Conservation (phyloP, 2,113 vertebrate genomes). For the Xiphorhynchus elegans region DNA sequence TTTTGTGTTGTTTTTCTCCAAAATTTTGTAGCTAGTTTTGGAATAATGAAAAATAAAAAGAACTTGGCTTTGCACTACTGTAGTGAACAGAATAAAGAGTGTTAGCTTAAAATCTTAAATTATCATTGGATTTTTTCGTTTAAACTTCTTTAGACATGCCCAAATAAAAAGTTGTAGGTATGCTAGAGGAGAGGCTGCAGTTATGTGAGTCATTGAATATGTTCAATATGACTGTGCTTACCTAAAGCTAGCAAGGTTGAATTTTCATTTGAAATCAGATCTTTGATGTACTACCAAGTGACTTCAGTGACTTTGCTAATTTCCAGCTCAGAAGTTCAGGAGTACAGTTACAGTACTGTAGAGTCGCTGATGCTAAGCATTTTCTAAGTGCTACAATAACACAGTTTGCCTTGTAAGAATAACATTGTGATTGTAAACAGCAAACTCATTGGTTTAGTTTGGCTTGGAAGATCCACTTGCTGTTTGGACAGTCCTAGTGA, state of each 20-base stretch:
- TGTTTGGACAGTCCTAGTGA: not conserved
- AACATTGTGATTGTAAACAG: not conserved
- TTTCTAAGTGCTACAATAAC: not conserved
- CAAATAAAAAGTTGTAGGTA: not conserved
- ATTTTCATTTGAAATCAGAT: not conserved
- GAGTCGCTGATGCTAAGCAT: not conserved
- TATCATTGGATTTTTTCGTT: not conserved
- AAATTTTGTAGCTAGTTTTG: not conserved
- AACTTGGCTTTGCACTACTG: not conserved
- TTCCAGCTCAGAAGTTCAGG: not conserved
- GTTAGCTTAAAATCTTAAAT: not conserved
- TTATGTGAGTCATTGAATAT: not conserved
- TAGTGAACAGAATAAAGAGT: not conserved
- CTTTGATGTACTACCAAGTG: not conserved
- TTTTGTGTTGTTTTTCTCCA: not conserved
- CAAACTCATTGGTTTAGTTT: not conserved
- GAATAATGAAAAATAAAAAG: not conserved
- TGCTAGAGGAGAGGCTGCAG: not conserved
- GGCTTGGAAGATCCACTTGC: not conserved
- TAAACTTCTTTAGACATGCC: not conserved
- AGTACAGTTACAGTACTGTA: not conserved
- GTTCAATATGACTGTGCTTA: not conserved
- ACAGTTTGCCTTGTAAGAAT: not conserved
- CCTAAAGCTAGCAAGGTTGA: not conserved
- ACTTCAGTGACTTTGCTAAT: not conserved